phyloP scores from a whole-genome alignment of 2,797 vertebrate genomes.

The Xiphorhynchus erythropygius region DNA sequence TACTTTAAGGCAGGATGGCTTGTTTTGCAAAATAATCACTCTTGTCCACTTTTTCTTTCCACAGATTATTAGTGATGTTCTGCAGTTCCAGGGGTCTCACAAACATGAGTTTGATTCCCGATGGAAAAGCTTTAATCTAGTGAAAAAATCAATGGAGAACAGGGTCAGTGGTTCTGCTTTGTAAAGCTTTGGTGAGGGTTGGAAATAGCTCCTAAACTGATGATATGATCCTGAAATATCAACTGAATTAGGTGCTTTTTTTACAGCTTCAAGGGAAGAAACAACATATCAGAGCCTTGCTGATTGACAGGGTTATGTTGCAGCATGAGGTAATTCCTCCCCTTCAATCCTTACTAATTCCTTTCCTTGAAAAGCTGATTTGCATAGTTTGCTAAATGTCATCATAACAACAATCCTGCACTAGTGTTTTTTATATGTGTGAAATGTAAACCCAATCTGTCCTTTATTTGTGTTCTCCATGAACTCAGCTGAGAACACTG shows the following conservation, averaged over 20 bases:
- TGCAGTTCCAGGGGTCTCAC: conserved; percentile 96
- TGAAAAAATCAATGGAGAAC: conserved; percentile 99
- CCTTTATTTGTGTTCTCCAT: not conserved
- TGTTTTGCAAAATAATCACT: not conserved
- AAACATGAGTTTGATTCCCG: conserved; percentile 98
- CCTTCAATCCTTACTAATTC: not conserved
- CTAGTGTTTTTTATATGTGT: not conserved
- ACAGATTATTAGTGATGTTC: conserved; percentile 93
- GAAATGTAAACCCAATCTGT: not conserved
- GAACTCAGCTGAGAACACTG: conserved; percentile 88
- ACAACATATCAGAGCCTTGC: conserved; percentile 92
- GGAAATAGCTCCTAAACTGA: not conserved
- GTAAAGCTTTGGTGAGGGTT: not conserved
- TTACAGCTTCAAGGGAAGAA: conserved; percentile 94
- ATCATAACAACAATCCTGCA: not conserved
- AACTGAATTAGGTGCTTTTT: not conserved
- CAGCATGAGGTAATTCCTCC: conserved; percentile 89
- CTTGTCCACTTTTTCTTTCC: not conserved
- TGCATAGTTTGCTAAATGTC: not conserved
- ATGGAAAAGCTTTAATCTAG: conserved; percentile 97
- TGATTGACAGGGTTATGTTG: conserved; percentile 97
- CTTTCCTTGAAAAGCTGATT: not conserved
- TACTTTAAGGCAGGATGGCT: not conserved
- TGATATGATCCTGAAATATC: not conserved
- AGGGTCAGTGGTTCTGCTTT: conserved; percentile 81